Percentiles rank a stretch among this genome's conserved stretches.
Conservation (phyloP, 2,888 invertebrate genomes). For the Drosophila cognata region DNA sequence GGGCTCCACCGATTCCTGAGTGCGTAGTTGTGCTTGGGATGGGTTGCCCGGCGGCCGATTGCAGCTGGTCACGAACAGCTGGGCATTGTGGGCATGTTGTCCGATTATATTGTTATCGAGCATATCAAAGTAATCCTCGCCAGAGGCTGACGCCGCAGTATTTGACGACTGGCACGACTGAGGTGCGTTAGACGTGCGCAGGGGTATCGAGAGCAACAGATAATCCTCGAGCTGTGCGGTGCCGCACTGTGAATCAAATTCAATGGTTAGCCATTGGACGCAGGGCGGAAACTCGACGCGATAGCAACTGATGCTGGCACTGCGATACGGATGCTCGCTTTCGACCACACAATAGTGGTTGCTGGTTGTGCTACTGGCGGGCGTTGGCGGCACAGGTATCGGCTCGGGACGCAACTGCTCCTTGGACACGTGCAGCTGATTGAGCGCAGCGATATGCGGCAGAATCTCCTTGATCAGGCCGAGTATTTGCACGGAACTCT, state of each 20-base stretch:
- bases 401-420: slow-evolving; percentile 83
- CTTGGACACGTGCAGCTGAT: slow-evolving; percentile 87
- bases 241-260: slow-evolving; percentile 96
- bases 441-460: slow-evolving; percentile 94
- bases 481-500: slow-evolving; percentile 94
- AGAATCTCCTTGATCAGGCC: slow-evolving; percentile 94
- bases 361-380: slow-evolving; percentile 88
- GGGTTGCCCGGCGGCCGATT: slow-evolving; percentile 45
- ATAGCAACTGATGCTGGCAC: slow-evolving; percentile 92
- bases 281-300: slow-evolving; percentile 94
- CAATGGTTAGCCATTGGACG: slow-evolving; percentile 96
- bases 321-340: slow-evolving; percentile 98
- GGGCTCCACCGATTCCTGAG: slow-evolving; percentile 58
- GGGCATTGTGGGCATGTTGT: slow-evolving; percentile 51
- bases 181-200: slow-evolving; percentile 70
- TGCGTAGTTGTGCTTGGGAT: slow-evolving; percentile 67
- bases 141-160: slow-evolving; percentile 24
- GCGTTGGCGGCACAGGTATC: slow-evolving; percentile 10
- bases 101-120: slow-evolving; percentile 81
- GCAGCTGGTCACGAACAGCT: slow-evolving; percentile 76
- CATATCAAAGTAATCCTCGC: slow-evolving; percentile 82
- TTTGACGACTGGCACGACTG: slow-evolving; percentile 50
- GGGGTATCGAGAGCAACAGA: slow-evolving; percentile 89
- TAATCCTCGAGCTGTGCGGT: slow-evolving; percentile 97
- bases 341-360: slow-evolving; percentile 96